Conservation (phyloP, 2,888 invertebrate genomes). For the Neocrepidodera transversa region DNA sequence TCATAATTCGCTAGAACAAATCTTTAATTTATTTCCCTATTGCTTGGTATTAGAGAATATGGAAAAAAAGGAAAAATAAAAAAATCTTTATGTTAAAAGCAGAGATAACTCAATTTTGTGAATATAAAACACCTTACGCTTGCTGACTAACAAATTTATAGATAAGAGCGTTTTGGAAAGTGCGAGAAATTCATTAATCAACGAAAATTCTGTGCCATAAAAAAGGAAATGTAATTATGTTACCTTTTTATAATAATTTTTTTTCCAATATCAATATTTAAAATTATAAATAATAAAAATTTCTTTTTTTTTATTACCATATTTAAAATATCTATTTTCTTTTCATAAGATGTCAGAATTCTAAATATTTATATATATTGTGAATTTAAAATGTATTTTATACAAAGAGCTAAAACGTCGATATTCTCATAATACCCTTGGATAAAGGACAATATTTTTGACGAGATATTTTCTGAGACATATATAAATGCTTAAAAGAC, state of each 20-base stretch:
- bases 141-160: conserved; percentile 32
- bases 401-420: neutral
- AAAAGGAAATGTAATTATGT: neutral
- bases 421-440: neutral
- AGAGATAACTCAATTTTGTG: conserved; percentile 28
- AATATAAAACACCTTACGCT: conserved; percentile 29
- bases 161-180: conserved; percentile 21
- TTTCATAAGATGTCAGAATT: no score
- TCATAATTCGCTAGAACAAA: conserved; percentile 16
- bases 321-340: no score
- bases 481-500: conserved; percentile 3
- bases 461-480: neutral
- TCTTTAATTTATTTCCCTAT: conserved; percentile 25
- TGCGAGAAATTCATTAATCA: conserved; percentile 30
- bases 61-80: conserved; percentile 21
- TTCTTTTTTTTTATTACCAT: no score
- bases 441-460: neutral
- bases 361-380: no score
- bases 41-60: conserved; percentile 18
- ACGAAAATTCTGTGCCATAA: no score
- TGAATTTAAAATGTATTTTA: no score
- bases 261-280: no score
- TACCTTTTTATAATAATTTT: neutral
- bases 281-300: no score
- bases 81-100: conserved; percentile 23